A percentile compares a stretch with the other conserved stretches of the same genome.
Conservation (phyloP, 2,113 vertebrate genomes). For the Scartelaos histophorus region DNA sequence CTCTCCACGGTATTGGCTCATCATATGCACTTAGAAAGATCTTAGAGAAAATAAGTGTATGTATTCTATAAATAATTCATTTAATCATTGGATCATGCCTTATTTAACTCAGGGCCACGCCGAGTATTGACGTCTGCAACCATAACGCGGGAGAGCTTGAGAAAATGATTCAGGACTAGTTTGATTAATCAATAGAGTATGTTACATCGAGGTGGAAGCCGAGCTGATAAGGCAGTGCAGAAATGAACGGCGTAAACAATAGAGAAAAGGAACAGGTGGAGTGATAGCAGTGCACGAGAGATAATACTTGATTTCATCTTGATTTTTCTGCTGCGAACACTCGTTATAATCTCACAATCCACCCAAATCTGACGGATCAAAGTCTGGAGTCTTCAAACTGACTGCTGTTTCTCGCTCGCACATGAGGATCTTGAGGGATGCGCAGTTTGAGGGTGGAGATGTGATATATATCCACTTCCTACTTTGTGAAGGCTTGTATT, state of each 20-base stretch:
- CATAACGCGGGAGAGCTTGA: conserved; percentile 19
- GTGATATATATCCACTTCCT: neutral
- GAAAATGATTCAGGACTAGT: conserved; percentile 17
- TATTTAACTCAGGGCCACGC: conserved; percentile 22
- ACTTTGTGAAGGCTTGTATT: neutral
- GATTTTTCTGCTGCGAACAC: conserved; percentile 28
- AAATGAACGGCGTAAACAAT: neutral
- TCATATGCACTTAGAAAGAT: neutral
- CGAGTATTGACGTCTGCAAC: conserved; percentile 16
- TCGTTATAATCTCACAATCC: conserved; percentile 37
- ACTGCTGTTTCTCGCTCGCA: conserved; percentile 2
- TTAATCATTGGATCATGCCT: conserved; percentile 5
- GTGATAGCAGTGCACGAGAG: conserved; percentile 5
- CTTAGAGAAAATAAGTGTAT: neutral
- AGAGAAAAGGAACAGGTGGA: neutral
- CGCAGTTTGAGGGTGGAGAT: conserved; percentile 1
- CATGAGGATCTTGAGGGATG: neutral
- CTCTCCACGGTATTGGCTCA: neutral
- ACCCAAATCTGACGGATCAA: conserved; percentile 41
- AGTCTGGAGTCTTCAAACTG: conserved; percentile 31
- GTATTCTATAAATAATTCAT: conserved; percentile 27
- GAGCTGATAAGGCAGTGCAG: neutral
- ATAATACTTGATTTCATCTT: conserved; percentile 14
- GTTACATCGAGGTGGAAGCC: conserved; percentile 2
- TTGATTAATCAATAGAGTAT: conserved; percentile 22